Evolutionary conservation across 2,113 vertebrate genomes (phyloP).

Genomic region (Limanda limanda): DNA sequence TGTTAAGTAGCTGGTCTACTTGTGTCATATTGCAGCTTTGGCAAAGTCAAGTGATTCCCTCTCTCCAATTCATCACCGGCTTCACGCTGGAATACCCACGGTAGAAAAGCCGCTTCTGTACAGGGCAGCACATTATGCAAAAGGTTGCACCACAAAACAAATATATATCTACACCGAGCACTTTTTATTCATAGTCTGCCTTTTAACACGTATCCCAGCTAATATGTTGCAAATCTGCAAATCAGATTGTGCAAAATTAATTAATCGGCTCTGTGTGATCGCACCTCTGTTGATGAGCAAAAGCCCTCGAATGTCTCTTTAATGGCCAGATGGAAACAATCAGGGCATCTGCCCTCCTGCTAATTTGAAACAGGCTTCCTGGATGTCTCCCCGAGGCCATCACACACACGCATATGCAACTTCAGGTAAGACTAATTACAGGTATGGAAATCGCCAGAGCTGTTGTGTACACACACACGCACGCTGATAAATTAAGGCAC

Average conservation of each 20-base stretch:
- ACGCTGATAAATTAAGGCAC: slow-evolving; percentile 47
- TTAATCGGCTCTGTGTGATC: slow-evolving; percentile 45
- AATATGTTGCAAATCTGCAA: slow-evolving; percentile 13
- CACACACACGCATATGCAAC: slow-evolving; percentile 62
- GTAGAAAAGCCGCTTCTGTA: slow-evolving; percentile 49
- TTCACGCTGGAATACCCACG: slow-evolving; percentile 34
- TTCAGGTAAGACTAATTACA: slow-evolving; percentile 82
- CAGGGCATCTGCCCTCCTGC: slow-evolving; percentile 75
- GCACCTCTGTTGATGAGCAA: slow-evolving; percentile 36
- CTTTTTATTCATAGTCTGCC: slow-evolving; percentile 22
- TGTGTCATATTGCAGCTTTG: slow-evolving; percentile 77
- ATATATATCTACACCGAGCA: neutral
- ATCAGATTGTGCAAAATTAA: slow-evolving; percentile 36
- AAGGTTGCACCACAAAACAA: slow-evolving; percentile 26
- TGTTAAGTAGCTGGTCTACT: slow-evolving; percentile 82
- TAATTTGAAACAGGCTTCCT: slow-evolving; percentile 80
- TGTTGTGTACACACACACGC: slow-evolving; percentile 46
- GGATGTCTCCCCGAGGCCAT: slow-evolving; percentile 78
- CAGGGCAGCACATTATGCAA: slow-evolving; percentile 54
- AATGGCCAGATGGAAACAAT: slow-evolving; percentile 84
- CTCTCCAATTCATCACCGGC: slow-evolving; percentile 71
- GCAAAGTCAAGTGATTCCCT: slow-evolving; percentile 78
- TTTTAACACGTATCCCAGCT: neutral
- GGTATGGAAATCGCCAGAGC: slow-evolving; percentile 71
- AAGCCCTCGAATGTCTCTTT: slow-evolving; percentile 58